Percentiles rank a stretch among this genome's conserved stretches.
phyloP scores from a whole-genome alignment of 2,888 invertebrate genomes.

The Cephus runcator region DNA sequence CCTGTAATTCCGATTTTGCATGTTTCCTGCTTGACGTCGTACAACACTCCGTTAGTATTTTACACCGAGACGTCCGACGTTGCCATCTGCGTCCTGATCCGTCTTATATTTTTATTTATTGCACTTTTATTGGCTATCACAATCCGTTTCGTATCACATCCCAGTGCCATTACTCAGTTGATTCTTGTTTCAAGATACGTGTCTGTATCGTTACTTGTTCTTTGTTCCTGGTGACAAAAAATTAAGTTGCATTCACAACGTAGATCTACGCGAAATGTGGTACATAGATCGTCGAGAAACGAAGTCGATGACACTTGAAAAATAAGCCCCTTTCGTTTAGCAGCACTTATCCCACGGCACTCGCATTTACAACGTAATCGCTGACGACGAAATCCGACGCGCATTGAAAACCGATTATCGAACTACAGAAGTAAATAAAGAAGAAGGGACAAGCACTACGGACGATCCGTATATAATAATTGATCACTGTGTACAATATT shows the following conservation, averaged over 20 bases:
- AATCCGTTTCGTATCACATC: not conserved
- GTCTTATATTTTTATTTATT: not conserved
- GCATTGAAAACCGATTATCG: not conserved
- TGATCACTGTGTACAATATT: not conserved
- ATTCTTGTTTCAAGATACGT: not conserved
- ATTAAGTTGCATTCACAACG: not conserved
- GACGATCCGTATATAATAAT: not conserved
- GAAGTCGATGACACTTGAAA: constrained; percentile 35
- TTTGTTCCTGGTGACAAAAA: not conserved
- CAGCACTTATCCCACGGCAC: not conserved
- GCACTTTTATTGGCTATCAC: not conserved
- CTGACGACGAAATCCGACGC: not conserved
- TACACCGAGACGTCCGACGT: not conserved
- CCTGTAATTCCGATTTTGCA: not conserved
- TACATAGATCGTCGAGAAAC: constrained; percentile 21
- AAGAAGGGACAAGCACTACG: not conserved
- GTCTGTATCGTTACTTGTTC: not conserved
- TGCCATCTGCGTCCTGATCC: not conserved
- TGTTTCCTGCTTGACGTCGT: not conserved
- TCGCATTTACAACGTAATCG: not conserved
- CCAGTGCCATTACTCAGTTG: not conserved
- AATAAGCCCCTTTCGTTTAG: not conserved
- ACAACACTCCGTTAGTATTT: not conserved
- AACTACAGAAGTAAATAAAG: not conserved
- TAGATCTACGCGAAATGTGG: not conserved